Conservation (phyloP, 2,888 invertebrate genomes). For the Parasteatoda lunata region DNA sequence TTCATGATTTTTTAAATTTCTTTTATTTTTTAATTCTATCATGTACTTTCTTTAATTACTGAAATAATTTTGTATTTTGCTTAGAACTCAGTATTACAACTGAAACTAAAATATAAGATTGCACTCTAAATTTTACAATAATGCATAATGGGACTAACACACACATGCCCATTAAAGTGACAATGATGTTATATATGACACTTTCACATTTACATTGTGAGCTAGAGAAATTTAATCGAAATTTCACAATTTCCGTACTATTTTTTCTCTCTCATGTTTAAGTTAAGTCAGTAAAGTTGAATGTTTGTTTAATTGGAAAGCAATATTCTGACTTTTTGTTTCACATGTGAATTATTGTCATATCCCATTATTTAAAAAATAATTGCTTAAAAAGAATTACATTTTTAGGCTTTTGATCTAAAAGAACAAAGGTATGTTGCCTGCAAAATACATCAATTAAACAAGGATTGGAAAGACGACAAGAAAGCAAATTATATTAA, state of each 20-base stretch:
- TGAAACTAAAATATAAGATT: no score
- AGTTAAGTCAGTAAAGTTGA: neutral
- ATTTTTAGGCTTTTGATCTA: slow-evolving; percentile 90
- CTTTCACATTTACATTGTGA: neutral
- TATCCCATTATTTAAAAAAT: neutral
- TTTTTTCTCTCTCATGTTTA: neutral
- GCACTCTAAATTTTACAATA: no score
- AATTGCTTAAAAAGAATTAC: neutral
- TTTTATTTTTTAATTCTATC: no score
- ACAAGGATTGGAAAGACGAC: slow-evolving; percentile 99
- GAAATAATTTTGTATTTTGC: no score
- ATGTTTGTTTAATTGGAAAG: neutral
- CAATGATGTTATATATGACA: neutral
- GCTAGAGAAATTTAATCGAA: neutral
- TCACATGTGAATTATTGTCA: neutral
- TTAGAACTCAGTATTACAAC: no score
- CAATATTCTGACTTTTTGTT: neutral
- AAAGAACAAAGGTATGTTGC: slow-evolving; percentile 99
- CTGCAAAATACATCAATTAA: slow-evolving; percentile 99
- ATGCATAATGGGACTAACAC: no score
- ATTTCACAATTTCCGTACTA: neutral
- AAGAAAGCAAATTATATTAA: slow-evolving; percentile 99
- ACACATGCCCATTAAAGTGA: no score
- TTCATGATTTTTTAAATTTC: no score
- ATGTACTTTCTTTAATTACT: no score